phyloP scores from a whole-genome alignment of 1,140 invertebrate species.

The Halyomorpha halys region DNA sequence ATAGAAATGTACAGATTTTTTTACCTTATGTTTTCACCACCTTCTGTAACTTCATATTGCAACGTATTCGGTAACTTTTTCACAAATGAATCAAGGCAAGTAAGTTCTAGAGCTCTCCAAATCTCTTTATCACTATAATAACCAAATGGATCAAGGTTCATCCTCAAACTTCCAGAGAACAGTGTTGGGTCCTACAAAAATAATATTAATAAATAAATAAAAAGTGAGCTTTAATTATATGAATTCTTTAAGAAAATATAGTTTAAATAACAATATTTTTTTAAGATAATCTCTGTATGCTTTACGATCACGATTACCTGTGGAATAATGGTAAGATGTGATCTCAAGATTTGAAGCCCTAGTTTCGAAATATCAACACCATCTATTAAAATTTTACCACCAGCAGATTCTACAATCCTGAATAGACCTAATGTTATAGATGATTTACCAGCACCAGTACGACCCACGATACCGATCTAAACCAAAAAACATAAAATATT shows the following conservation, averaged over 20 bases:
- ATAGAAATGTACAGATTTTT: neutral
- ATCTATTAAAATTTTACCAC: conserved; percentile 82
- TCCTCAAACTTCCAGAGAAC: no score
- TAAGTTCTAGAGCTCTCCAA: conserved; percentile 69
- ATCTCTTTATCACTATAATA: conserved; percentile 58
- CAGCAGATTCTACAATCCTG: conserved; percentile 74
- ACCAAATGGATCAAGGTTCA: no score
- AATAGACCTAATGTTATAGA: conserved; percentile 70
- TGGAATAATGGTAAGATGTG: conserved; percentile 79
- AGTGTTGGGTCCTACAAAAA: conserved; percentile 25
- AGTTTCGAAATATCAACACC: conserved; percentile 70
- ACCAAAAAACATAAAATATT: conserved; percentile 34
- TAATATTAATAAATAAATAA: neutral
- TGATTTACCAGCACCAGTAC: conserved; percentile 74
- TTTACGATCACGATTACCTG: neutral
- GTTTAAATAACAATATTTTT: no score
- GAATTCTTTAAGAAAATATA: no score
- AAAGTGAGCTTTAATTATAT: neutral
- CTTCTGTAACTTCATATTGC: conserved; percentile 69
- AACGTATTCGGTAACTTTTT: conserved; percentile 55
- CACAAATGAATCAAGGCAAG: conserved; percentile 65
- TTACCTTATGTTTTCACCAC: conserved; percentile 43
- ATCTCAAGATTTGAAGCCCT: conserved; percentile 74
- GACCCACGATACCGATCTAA: conserved; percentile 70
- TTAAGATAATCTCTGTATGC: neutral